A percentile compares a stretch with the other conserved stretches of the same genome.
Conservation (phyloP, 2,797 vertebrate genomes). For the Gallinago solitaria region DNA sequence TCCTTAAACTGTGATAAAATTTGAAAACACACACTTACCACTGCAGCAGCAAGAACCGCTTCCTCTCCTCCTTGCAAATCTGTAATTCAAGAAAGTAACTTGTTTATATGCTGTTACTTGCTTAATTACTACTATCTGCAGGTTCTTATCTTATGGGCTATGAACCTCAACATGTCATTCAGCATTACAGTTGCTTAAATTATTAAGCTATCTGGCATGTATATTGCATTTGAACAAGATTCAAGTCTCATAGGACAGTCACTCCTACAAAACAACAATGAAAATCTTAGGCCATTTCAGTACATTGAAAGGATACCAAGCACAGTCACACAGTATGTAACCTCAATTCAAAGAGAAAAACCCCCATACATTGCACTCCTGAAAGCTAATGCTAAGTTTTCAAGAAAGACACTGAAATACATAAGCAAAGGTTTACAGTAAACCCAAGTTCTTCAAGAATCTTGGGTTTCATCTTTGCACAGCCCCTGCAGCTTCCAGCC, state of each 20-base stretch:
- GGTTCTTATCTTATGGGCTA: not conserved
- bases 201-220: not conserved
- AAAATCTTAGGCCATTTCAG: not conserved
- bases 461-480: not conserved
- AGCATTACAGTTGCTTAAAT: not conserved
- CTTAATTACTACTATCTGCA: not conserved
- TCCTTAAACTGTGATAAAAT: not conserved
- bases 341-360: not conserved
- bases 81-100: not conserved
- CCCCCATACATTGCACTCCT: rapidly evolving
- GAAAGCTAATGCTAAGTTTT: not conserved
- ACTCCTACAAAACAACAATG: not conserved
- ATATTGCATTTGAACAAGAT: not conserved
- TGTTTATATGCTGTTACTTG: not conserved
- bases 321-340: not conserved
- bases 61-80: constrained; percentile 49
- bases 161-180: not conserved
- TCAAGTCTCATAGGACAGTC: not conserved
- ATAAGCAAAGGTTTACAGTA: not conserved
- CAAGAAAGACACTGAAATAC: not conserved
- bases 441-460: not conserved
- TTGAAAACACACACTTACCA: constrained; percentile 9
- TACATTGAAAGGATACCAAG: not conserved
- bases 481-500: not conserved
- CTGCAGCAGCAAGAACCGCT: constrained; percentile 34